A percentile compares a stretch with the other conserved stretches of the same genome.
Conservation (phyloP, 2,888 invertebrate genomes). For the Eupithecia pulchellata region DNA sequence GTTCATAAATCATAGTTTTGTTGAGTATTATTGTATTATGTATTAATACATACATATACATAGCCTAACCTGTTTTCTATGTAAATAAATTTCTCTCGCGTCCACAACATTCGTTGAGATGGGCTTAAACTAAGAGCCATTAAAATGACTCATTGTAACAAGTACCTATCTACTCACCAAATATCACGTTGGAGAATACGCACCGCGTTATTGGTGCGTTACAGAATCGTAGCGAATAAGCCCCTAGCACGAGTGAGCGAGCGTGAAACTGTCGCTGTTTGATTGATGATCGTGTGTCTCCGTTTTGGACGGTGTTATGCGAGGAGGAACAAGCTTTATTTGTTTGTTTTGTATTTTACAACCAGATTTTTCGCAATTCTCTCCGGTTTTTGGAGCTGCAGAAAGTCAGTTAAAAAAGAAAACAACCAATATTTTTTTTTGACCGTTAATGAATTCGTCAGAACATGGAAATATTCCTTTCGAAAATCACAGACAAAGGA, state of each 20-base stretch:
- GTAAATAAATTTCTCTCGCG: no score
- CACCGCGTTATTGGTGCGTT: not conserved
- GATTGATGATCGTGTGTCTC: slow-evolving; percentile 64
- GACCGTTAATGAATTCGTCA: not conserved
- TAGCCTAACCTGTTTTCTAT: no score
- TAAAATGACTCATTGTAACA: not conserved
- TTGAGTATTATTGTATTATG: no score
- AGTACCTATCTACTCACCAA: not conserved
- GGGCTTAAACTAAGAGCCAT: not conserved
- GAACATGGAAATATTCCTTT: not conserved
- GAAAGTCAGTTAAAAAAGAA: not conserved
- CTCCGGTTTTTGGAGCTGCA: not conserved
- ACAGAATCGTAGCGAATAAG: slow-evolving; percentile 1
- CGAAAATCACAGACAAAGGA: not conserved
- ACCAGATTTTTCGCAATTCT: not conserved
- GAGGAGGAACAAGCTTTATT: slow-evolving; percentile 19
- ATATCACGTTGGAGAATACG: not conserved
- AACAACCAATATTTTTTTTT: not conserved
- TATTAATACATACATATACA: no score
- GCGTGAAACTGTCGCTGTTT: slow-evolving; percentile 63
- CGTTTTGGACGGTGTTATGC: slow-evolving; percentile 48
- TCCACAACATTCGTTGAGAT: not conserved
- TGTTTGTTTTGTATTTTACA: slow-evolving; percentile 11
- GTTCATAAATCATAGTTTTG: no score
- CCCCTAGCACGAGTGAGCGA: slow-evolving; percentile 43